Conservation (phyloP, 2,888 invertebrate genomes). For the Toxonevra muliebris region DNA sequence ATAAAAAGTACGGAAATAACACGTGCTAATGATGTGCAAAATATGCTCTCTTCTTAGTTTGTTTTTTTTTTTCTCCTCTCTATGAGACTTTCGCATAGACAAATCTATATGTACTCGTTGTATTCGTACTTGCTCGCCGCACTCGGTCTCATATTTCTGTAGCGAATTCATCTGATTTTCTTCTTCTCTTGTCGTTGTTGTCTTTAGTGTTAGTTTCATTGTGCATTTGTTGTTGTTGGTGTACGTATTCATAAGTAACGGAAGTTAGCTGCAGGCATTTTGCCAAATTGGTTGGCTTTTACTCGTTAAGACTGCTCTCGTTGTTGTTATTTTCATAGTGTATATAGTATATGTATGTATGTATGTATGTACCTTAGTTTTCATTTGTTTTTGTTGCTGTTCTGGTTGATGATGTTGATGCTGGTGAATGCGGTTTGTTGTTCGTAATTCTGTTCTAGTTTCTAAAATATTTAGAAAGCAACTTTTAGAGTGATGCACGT, state of each 20-base stretch:
- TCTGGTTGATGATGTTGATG: neutral
- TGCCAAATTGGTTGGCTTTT: conserved; percentile 31
- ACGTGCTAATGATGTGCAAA: conserved; percentile 61
- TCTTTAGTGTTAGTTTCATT: neutral
- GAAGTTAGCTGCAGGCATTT: conserved; percentile 28
- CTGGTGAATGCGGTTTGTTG: neutral
- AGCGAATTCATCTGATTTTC: neutral
- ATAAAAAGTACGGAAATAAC: conserved; percentile 39
- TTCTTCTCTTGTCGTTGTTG: conserved; percentile 5
- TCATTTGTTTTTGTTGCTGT: conserved; percentile 18
- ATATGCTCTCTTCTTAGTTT: conserved; percentile 44
- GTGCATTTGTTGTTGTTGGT: neutral
- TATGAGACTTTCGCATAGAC: too few species aligned
- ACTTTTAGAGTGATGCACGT: neutral
- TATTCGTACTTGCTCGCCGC: too few species aligned
- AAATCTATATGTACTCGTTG: neutral
- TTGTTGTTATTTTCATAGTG: neutral
- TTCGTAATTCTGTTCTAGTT: conserved; percentile 1
- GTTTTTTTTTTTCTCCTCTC: conserved; percentile 23
- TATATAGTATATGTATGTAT: conserved; percentile 11
- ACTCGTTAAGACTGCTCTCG: neutral
- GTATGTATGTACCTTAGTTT: neutral
- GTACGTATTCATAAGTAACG: conserved; percentile 1
- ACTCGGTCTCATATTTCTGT: neutral
- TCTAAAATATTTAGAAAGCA: neutral